Evolutionary conservation across 2,888 invertebrate genomes (phyloP).

Genomic region (Liodrosophila aerea): DNA sequence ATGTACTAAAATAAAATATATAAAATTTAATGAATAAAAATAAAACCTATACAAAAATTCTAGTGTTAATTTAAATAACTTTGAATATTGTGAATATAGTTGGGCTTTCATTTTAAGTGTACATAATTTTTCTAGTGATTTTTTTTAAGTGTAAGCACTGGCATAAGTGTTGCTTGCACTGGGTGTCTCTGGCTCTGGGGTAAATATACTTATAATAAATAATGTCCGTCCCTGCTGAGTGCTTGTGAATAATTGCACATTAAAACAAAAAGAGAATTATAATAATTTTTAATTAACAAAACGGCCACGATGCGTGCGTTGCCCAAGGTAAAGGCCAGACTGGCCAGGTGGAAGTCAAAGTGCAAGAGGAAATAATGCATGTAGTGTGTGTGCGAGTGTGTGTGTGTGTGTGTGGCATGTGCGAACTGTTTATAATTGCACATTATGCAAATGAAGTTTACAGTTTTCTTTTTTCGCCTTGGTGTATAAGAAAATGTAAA

Average conservation of each 20-base stretch:
- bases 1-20: no score
- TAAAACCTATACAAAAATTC: no score
- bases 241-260: conserved; percentile 63
- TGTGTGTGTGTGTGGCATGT: conserved; percentile 19
- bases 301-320: conserved; percentile 13
- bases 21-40: no score
- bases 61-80: no score
- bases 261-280: conserved; percentile 52
- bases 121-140: no score
- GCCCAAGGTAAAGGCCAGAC: conserved; percentile 16
- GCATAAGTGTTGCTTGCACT: conserved; percentile 20
- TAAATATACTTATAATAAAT: conserved; percentile 54
- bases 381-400: conserved; percentile 5
- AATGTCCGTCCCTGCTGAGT: conserved; percentile 38
- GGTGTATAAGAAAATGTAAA: not conserved
- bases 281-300: conserved; percentile 75
- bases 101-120: no score
- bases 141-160: no score
- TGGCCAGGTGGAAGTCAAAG: conserved; percentile 30
- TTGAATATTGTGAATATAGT: no score
- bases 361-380: conserved; percentile 20
- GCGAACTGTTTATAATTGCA: conserved; percentile 59
- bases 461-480: conserved; percentile 8
- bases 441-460: conserved; percentile 64
- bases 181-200: no score